Conservation (phyloP, 2,797 vertebrate species). For the Galaxias olidus region DNA sequence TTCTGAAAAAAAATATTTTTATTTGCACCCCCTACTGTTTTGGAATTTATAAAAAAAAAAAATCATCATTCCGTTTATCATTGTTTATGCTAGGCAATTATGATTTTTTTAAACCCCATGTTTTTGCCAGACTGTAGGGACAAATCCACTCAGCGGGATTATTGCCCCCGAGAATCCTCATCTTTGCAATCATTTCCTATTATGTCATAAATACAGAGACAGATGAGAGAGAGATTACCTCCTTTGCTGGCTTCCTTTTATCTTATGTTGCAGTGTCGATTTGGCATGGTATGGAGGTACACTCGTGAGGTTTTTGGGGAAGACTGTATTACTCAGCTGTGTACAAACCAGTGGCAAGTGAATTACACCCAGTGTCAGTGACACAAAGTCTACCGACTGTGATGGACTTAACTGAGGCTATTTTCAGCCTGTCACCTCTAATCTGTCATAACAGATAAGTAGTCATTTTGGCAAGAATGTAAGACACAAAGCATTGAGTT, state of each 20-base stretch:
- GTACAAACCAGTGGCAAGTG: neutral
- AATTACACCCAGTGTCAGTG: neutral
- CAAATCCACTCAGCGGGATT: conserved; percentile 64
- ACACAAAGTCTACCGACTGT: neutral
- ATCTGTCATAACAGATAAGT: conserved; percentile 53
- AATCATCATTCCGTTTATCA: conserved; percentile 43
- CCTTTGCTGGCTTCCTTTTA: conserved; percentile 57
- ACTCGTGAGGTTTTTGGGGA: conserved; percentile 18
- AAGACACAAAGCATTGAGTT: conserved; percentile 24
- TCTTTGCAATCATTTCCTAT: conserved; percentile 73
- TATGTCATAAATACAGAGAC: conserved; percentile 72
- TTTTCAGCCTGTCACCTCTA: conserved; percentile 17
- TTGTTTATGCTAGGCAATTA: conserved; percentile 37
- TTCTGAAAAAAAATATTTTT: no score
- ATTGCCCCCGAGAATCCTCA: conserved; percentile 65
- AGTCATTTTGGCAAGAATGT: conserved; percentile 42
- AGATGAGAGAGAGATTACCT: conserved; percentile 69
- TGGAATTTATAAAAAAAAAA: conserved; percentile 34
- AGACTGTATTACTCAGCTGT: no score
- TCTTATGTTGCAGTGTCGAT: conserved; percentile 63
- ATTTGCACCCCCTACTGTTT: no score
- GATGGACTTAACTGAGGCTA: neutral
- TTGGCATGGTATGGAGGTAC: conserved; percentile 40
- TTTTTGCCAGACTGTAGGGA: conserved; percentile 52
- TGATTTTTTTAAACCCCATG: no score